Conservation (phyloP, 2,797 vertebrate genomes). For the Alcedo atthis region DNA sequence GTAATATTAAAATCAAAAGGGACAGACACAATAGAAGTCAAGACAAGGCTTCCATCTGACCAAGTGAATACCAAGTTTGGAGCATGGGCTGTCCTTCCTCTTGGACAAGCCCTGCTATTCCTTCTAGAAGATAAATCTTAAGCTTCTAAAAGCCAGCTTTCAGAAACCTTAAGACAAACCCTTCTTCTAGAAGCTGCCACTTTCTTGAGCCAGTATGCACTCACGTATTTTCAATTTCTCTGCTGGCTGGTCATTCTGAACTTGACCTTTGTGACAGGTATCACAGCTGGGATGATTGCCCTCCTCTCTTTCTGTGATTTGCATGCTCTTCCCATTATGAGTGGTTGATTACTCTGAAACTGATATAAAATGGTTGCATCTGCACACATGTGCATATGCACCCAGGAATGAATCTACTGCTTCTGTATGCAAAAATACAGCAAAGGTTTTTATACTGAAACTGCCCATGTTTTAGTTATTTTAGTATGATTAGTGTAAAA, state of each 20-base stretch:
- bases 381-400: background rate
- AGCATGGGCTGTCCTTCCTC: background rate
- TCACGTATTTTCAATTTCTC: background rate
- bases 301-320: background rate
- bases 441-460: background rate
- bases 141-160: background rate
- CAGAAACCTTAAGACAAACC: background rate
- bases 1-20: background rate
- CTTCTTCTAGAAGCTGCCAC: background rate
- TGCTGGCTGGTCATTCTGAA: background rate
- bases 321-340: background rate
- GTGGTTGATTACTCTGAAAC: background rate
- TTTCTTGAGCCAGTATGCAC: background rate
- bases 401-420: background rate
- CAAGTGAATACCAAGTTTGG: background rate
- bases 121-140: background rate
- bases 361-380: background rate
- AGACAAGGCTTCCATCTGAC: background rate
- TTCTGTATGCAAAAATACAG: background rate
- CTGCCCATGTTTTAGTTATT: background rate
- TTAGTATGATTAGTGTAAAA: background rate
- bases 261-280: background rate
- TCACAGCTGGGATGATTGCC: background rate
- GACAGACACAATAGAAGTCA: background rate
- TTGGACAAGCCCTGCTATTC: background rate